Evolutionary conservation across 1,140 invertebrate species (phyloP).

Genomic region (Tribolium madens): DNA sequence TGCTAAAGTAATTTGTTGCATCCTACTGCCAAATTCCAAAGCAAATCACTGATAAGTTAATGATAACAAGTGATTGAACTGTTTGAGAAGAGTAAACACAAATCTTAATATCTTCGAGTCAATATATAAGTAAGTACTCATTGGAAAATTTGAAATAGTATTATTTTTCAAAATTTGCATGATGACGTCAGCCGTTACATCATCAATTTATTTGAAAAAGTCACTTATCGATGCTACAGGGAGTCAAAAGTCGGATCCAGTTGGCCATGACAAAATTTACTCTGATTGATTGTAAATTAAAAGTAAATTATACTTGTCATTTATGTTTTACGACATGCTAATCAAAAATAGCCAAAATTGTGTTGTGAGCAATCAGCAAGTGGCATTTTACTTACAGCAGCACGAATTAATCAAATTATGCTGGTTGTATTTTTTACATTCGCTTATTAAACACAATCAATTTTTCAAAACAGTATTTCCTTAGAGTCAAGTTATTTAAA

Average conservation of each 20-base stretch:
- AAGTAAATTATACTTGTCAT: background rate
- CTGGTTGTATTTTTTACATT: too few species aligned
- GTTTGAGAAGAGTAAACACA: too few species aligned
- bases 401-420: too few species aligned
- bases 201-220: background rate
- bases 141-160: background rate
- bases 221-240: background rate
- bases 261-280: background rate
- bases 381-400: too few species aligned
- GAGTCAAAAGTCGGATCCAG: background rate
- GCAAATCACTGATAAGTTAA: background rate
- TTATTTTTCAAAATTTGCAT: background rate
- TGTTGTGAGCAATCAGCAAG: too few species aligned
- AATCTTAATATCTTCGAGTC: background rate
- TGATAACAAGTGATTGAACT: too few species aligned
- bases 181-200: background rate
- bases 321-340: background rate
- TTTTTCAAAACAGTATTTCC: too few species aligned
- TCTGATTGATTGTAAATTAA: background rate
- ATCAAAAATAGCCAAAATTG: background rate
- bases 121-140: background rate
- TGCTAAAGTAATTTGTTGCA: conserved; percentile 22
- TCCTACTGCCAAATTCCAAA: background rate
- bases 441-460: too few species aligned
- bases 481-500: too few species aligned